Evolutionary conservation across 2,113 vertebrate species (phyloP).

Genomic region (Coracopsis vasa): DNA sequence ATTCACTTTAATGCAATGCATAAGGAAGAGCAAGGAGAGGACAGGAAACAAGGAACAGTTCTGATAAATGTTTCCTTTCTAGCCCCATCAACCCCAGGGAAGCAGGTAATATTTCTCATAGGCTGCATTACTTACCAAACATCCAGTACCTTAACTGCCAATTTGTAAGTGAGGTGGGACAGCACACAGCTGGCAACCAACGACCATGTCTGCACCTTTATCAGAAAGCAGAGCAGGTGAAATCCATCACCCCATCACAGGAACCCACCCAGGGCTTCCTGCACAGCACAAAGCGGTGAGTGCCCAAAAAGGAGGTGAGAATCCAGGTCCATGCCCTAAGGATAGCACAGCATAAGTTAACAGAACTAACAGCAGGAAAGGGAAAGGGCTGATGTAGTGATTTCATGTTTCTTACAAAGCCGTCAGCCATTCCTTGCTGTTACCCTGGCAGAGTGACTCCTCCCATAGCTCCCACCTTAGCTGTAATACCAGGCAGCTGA

Average conservation of each 20-base stretch:
- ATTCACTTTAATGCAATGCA: background rate
- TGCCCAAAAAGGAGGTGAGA: accelerated
- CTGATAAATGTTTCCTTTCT: background rate
- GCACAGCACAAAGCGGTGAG: accelerated
- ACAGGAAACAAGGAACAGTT: background rate
- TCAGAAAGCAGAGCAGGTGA: background rate
- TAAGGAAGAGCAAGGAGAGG: background rate
- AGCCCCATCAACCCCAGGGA: background rate
- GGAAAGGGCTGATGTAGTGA: accelerated
- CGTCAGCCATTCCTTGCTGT: accelerated
- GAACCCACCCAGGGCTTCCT: background rate
- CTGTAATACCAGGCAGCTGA: background rate
- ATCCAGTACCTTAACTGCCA: background rate
- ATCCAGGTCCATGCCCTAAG: accelerated
- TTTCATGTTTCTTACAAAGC: accelerated
- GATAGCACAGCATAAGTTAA: accelerated
- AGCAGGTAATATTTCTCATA: background rate
- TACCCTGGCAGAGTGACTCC: background rate
- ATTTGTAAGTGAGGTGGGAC: background rate
- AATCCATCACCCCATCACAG: accelerated
- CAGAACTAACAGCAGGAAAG: accelerated
- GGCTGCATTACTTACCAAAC: background rate
- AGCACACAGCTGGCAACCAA: background rate
- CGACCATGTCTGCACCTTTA: accelerated
- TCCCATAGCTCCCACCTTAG: background rate